phyloP scores from a whole-genome alignment of 2,888 invertebrate genomes.

The Philaethria dido region DNA sequence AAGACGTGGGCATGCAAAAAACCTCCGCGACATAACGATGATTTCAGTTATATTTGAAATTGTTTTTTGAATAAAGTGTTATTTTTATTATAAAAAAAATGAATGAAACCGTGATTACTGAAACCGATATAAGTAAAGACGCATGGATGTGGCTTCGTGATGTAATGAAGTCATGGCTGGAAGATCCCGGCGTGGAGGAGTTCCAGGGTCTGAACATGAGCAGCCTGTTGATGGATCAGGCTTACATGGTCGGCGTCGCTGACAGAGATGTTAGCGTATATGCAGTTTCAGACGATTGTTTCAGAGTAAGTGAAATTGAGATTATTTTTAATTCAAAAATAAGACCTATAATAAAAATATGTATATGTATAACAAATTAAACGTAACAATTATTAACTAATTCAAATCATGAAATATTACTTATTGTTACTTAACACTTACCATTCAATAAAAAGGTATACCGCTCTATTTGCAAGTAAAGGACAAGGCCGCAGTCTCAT shows the following conservation, averaged over 20 bases:
- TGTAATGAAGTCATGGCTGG: slow-evolving; percentile 82
- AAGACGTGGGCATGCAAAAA: slow-evolving; percentile 45
- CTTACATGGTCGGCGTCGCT: slow-evolving; percentile 80
- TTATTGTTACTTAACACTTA: background rate
- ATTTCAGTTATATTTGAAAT: slow-evolving; percentile 19
- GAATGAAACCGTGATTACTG: slow-evolving; percentile 70
- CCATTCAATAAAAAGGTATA: background rate
- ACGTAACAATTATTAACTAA: background rate
- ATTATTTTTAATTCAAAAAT: background rate
- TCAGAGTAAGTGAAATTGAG: slow-evolving; percentile 80
- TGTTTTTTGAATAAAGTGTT: slow-evolving; percentile 17
- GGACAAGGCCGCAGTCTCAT: slow-evolving; percentile 6
- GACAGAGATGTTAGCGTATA: slow-evolving; percentile 83
- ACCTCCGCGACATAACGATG: slow-evolving; percentile 37
- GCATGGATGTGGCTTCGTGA: slow-evolving; percentile 75
- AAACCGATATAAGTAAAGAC: slow-evolving; percentile 55
- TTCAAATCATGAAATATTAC: background rate
- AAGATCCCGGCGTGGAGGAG: slow-evolving; percentile 78
- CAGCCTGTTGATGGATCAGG: slow-evolving; percentile 86
- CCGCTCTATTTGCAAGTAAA: background rate
- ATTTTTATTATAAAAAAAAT: slow-evolving; percentile 47
- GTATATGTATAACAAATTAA: background rate
- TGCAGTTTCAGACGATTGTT: slow-evolving; percentile 87
- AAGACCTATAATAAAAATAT: background rate
- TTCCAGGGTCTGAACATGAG: slow-evolving; percentile 83